These are phyloP conservation scores for Sinodicranocentrus sp. DNA, from an alignment of 2,888 invertebrate genomes.

Conservation along the genomic window DNA sequence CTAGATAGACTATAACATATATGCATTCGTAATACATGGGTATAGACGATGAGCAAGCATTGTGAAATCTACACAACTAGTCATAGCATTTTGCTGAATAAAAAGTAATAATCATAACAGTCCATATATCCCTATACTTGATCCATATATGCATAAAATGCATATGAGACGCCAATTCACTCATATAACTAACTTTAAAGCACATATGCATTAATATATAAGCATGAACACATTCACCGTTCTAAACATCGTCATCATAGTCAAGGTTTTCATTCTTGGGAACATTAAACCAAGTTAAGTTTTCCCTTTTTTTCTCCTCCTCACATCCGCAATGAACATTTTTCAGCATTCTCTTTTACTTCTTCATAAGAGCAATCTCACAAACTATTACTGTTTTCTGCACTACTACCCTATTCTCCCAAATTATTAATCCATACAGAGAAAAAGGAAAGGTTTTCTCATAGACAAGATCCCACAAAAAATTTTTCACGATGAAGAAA, in stretches of 20 bases:
- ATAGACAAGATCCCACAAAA: not conserved
- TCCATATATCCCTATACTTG: not conserved
- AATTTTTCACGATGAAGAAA: constrained; percentile 1
- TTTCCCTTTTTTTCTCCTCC: not conserved
- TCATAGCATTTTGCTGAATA: not conserved
- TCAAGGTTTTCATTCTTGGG: constrained; percentile 18
- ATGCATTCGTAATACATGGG: not conserved
- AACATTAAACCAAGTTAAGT: constrained; percentile 21
- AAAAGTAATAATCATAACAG: constrained; percentile 28
- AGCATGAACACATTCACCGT: too few species aligned
- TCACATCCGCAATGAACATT: constrained; percentile 29
- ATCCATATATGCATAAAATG: not conserved
- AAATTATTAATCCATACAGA: constrained; percentile 33
- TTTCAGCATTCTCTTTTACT: constrained; percentile 7
- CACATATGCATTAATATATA: not conserved
- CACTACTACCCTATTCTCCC: constrained; percentile 22
- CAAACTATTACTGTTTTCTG: not conserved
- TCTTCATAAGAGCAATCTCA: not conserved
- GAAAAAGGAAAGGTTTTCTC: not conserved
- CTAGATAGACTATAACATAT: not conserved
- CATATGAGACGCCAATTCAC: not conserved
- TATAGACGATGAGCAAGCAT: not conserved
- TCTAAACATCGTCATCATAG: constrained; percentile 1
- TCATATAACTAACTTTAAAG: not conserved
- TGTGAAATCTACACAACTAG: not conserved